A percentile compares a stretch with the other conserved stretches of the same genome.
These are phyloP conservation scores for Chrysocyon brachyurus DNA, from an alignment of 2,797 vertebrate genomes.

Conservation along the genomic window DNA sequence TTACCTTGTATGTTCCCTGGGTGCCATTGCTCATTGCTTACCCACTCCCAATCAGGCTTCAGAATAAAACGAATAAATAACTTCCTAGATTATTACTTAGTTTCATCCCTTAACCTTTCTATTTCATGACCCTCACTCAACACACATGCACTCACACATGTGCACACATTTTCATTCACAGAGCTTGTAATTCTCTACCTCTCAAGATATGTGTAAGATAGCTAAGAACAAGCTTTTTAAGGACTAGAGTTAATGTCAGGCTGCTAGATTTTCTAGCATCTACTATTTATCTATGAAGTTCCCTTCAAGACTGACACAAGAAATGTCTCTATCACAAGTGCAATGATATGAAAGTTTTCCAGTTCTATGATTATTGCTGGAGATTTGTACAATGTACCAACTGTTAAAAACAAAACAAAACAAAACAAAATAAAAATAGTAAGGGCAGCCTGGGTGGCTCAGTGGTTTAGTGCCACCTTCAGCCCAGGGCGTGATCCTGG, in stretches of 20 bases:
- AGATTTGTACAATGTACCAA: not conserved
- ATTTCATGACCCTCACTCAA: not conserved
- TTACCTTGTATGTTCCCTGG: not conserved
- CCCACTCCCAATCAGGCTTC: not conserved
- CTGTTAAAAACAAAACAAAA: not conserved
- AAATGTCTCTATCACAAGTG: not conserved
- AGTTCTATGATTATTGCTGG: not conserved
- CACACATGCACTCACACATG: rapidly evolving
- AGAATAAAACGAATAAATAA: not conserved
- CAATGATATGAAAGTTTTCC: not conserved
- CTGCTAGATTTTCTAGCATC: not conserved
- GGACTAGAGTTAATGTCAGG: not conserved
- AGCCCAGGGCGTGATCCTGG: no score
- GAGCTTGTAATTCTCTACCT: not conserved
- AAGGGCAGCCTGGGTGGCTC: no score
- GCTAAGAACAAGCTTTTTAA: not conserved
- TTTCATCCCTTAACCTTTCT: not conserved
- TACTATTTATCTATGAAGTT: not conserved
- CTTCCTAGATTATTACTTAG: not conserved
- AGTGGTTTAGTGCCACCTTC: no score
- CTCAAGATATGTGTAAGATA: not conserved
- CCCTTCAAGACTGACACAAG: not conserved
- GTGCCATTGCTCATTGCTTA: not conserved
- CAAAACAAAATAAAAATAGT: no score
- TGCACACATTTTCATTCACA: not conserved